These are phyloP conservation scores for Ichneumoninae sp. DNA, from an alignment of 2,888 invertebrate species.

Conservation along the genomic window DNA sequence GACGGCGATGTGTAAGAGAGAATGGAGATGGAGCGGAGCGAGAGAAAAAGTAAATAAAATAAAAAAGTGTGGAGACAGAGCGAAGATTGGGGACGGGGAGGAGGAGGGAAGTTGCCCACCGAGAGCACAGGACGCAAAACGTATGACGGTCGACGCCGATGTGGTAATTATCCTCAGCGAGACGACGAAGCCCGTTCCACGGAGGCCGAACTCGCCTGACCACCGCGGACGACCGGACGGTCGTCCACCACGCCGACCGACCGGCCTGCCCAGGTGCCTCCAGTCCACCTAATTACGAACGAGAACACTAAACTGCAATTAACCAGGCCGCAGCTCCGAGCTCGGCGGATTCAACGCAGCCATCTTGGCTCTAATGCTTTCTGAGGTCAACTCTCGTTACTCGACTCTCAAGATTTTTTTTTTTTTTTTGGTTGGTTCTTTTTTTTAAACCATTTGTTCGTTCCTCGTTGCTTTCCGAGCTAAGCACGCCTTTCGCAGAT, in stretches of 20 bases:
- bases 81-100: not conserved
- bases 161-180: constrained; percentile 77
- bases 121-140: constrained; percentile 69
- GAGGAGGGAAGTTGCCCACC: constrained; percentile 13
- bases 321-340: constrained; percentile 75
- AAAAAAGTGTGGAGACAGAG: constrained; percentile 1
- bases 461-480: not conserved
- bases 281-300: constrained; percentile 82
- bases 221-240: constrained; percentile 44
- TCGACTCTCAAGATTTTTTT: constrained; percentile 37
- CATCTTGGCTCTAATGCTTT: constrained; percentile 76
- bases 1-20: constrained; percentile 37
- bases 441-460: not conserved
- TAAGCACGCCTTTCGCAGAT: not conserved
- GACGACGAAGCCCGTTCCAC: constrained; percentile 58
- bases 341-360: constrained; percentile 64
- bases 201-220: constrained; percentile 37
- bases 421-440: not conserved
- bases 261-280: constrained; percentile 78
- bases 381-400: constrained; percentile 64
- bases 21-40: constrained; percentile 49
- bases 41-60: constrained; percentile 34
- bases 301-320: constrained; percentile 83
- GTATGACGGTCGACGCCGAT: constrained; percentile 77
- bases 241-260: constrained; percentile 42